A percentile compares a stretch with the other conserved stretches of the same genome.
These are phyloP conservation scores for Cepaea hortensis DNA, from an alignment of 2,888 invertebrate genomes.

Conservation along the genomic window DNA sequence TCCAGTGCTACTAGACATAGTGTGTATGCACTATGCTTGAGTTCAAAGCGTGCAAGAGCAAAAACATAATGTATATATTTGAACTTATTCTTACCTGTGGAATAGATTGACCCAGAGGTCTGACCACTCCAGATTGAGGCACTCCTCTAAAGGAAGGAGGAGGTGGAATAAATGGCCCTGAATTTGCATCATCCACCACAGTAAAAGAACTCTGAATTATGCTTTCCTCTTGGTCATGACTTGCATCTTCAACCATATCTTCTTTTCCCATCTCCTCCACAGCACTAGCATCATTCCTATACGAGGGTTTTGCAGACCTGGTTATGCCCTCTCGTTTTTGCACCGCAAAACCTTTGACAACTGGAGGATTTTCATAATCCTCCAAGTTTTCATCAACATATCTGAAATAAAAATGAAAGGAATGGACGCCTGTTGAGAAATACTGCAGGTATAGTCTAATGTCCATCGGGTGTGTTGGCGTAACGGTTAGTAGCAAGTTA, in stretches of 20 bases:
- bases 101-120: slow-evolving; percentile 63
- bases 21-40: too few relatives aligned
- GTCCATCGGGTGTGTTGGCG: too few relatives aligned
- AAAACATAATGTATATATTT: neutral
- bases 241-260: neutral
- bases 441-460: too few relatives aligned
- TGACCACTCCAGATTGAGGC: slow-evolving; percentile 45
- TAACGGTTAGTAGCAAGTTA: too few relatives aligned
- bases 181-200: slow-evolving; percentile 59
- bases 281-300: slow-evolving; percentile 54
- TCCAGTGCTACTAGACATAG: too few relatives aligned
- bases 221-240: slow-evolving; percentile 24
- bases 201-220: slow-evolving; percentile 40
- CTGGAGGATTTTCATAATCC: slow-evolving; percentile 54
- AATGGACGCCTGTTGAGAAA: too few relatives aligned
- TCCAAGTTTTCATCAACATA: slow-evolving; percentile 60
- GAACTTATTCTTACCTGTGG: slow-evolving; percentile 62
- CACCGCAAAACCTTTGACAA: slow-evolving; percentile 64
- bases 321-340: slow-evolving; percentile 61
- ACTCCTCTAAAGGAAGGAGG: slow-evolving; percentile 68
- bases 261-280: slow-evolving; percentile 58
- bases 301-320: slow-evolving; percentile 56
- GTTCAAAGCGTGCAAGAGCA: too few relatives aligned
- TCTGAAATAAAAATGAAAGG: slow-evolving; percentile 48
- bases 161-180: slow-evolving; percentile 66